Conservation (phyloP, 2,888 invertebrate species). For the Aricia artaxerxes region DNA sequence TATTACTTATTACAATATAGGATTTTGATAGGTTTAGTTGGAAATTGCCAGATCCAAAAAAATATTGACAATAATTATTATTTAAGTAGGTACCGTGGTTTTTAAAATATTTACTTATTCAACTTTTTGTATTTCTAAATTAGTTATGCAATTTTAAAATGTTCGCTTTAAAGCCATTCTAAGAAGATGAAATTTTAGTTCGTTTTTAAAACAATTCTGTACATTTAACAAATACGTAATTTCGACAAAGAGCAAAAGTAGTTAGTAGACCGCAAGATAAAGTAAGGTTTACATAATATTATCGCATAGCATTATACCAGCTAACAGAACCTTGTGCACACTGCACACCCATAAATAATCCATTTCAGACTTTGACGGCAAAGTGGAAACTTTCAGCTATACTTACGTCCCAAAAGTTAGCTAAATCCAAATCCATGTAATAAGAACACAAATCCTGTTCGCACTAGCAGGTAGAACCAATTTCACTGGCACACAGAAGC, state of each 20-base stretch:
- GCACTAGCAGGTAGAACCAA: slow-evolving; percentile 29
- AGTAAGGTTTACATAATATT: not conserved
- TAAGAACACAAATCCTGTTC: slow-evolving; percentile 30
- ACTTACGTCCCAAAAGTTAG: slow-evolving; percentile 37
- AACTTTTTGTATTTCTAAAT: not conserved
- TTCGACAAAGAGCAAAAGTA: not conserved
- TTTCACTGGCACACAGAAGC: slow-evolving; percentile 36
- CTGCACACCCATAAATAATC: not conserved
- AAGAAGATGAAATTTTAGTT: too few species aligned
- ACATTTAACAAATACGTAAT: not conserved
- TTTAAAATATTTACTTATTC: not conserved
- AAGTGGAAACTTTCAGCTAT: slow-evolving; percentile 35
- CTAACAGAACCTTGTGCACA: not conserved
- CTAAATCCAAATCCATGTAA: slow-evolving; percentile 35
- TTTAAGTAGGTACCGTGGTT: not conserved
- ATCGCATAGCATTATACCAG: not conserved
- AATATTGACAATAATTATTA: not conserved
- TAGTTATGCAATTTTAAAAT: too few species aligned
- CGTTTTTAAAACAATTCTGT: too few species aligned
- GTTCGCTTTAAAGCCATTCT: too few species aligned
- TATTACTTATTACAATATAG: not conserved
- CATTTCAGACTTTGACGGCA: not conserved
- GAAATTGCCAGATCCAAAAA: not conserved
- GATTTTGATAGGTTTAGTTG: not conserved
- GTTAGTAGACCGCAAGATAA: not conserved